Percentiles rank a stretch among this genome's conserved stretches.
Evolutionary conservation across 2,113 vertebrate genomes (phyloP).

Genomic region (Riparia riparia): DNA sequence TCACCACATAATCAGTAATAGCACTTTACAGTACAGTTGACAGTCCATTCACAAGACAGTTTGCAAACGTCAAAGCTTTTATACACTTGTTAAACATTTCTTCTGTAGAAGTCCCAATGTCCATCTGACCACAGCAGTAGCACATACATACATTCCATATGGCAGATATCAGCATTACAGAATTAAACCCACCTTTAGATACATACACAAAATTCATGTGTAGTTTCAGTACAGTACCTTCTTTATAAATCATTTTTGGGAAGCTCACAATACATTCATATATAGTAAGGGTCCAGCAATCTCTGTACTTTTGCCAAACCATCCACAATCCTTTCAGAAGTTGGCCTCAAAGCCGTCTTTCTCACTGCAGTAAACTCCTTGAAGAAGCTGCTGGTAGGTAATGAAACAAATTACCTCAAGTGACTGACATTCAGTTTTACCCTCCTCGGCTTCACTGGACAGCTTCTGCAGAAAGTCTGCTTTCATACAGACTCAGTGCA

Average conservation of each 20-base stretch:
- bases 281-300: slow-evolving; percentile 65
- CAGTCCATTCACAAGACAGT: slow-evolving; percentile 85
- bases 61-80: slow-evolving; percentile 82
- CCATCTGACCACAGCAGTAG: slow-evolving; percentile 53
- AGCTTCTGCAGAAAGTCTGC: slow-evolving; percentile 83
- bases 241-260: slow-evolving; percentile 66
- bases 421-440: slow-evolving; percentile 16
- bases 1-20: slow-evolving; percentile 81
- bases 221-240: slow-evolving; percentile 60
- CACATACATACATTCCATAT: slow-evolving; percentile 68
- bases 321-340: slow-evolving; percentile 25
- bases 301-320: slow-evolving; percentile 17
- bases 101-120: slow-evolving; percentile 58
- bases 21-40: slow-evolving; percentile 85
- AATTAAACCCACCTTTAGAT: slow-evolving; percentile 67
- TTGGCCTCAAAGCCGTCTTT: slow-evolving; percentile 44
- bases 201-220: slow-evolving; percentile 51
- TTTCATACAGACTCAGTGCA: slow-evolving; percentile 89
- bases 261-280: slow-evolving; percentile 76
- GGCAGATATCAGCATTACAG: slow-evolving; percentile 63
- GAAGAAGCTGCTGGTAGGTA: slow-evolving; percentile 75
- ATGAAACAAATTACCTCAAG: slow-evolving; percentile 73
- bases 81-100: slow-evolving; percentile 75
- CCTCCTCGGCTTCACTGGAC: slow-evolving; percentile 80
- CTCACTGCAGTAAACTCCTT: slow-evolving; percentile 62